Base-by-base conservation (phyloP, 1,140 invertebrate genomes). In the Odontomachus brunneus region DNA sequence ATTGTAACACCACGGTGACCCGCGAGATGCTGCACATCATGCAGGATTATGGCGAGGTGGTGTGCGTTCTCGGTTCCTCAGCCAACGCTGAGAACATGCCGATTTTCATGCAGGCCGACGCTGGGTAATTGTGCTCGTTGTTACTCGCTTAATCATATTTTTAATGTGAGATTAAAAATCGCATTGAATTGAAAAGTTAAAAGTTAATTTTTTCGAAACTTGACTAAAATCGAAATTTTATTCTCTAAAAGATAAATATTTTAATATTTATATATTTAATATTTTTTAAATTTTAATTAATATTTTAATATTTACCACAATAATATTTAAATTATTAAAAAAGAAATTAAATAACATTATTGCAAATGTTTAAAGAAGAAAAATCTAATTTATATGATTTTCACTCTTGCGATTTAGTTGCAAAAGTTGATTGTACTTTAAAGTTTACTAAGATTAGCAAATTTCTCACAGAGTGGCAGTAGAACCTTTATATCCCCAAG, bases 21-120 rank as follows among this genome's bases (percentile, higher is more conserved):
- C 94, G 96, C 19, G 97, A 98, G 92, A 99, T 99, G 98, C 95
- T 99, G 82, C 95, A 96, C 80, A 99, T 99, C 66, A 99, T 99
- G 98, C 98, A 99, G 94, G 98, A 99, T 84, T 98, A 99, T 93
- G 97, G 97, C 3, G 98, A 99, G 94, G 97, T 99, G 22, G 98
- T 99, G 0, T 98, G 98, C 86, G 96, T 98, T 14, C 96, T 99
- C 85, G 98, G 98, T 9, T 98, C 98, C 29, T 97, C 97, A 4
- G 97, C 97, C 38, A 97, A 98, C 93, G 96, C 97, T 55, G 96
- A 98, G 80, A 99, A 99, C 94, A 97, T 97, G 91, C 95, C 97
- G 33, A 96, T 99, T 84, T 99, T 99, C 90, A 96, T 99, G 94
- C 98, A 99, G 93, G 98, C 98, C 1, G 98, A 99, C 94, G 97